Evolutionary conservation across 2,888 invertebrate genomes (phyloP).

Genomic region (Eretmocerus hayati): DNA sequence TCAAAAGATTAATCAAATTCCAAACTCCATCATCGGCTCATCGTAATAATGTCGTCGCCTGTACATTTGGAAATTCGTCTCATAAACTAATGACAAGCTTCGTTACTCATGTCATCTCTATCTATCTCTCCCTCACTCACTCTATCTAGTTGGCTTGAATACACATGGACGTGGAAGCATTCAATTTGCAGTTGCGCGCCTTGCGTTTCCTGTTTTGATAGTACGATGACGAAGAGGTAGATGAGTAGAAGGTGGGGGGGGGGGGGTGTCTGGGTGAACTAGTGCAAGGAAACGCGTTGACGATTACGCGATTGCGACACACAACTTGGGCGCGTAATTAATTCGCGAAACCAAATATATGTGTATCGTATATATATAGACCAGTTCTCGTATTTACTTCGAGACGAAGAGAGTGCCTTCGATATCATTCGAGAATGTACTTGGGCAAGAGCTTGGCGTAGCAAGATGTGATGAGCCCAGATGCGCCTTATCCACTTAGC

Average conservation of each 20-base stretch:
- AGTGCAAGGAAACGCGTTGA: neutral
- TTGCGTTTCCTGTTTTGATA: slow-evolving; percentile 18
- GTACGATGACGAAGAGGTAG: slow-evolving; percentile 18
- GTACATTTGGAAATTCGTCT: slow-evolving; percentile 5
- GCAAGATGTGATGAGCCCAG: too few relatives aligned
- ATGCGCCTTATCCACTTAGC: too few relatives aligned
- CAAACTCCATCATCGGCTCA: too few relatives aligned
- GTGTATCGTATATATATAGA: neutral
- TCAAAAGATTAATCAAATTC: too few relatives aligned
- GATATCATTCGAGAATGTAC: too few relatives aligned
- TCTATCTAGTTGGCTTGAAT: neutral
- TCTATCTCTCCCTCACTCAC: neutral
- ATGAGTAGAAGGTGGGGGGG: slow-evolving; percentile 5
- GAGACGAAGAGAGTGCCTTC: too few relatives aligned
- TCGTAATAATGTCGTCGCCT: slow-evolving; percentile 5
- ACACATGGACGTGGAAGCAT: slow-evolving; percentile 2
- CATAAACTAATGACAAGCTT: slow-evolving; percentile 21
- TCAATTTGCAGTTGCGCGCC: slow-evolving; percentile 11
- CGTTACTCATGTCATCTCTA: slow-evolving; percentile 8
- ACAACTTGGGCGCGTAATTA: neutral
- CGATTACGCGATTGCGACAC: neutral
- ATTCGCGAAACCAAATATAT: too few relatives aligned
- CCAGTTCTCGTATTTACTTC: too few relatives aligned
- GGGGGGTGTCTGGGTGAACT: neutral
- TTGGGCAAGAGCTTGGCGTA: too few relatives aligned